Conservation (phyloP, 2,113 vertebrate species). For the Lophura nycthemera region DNA sequence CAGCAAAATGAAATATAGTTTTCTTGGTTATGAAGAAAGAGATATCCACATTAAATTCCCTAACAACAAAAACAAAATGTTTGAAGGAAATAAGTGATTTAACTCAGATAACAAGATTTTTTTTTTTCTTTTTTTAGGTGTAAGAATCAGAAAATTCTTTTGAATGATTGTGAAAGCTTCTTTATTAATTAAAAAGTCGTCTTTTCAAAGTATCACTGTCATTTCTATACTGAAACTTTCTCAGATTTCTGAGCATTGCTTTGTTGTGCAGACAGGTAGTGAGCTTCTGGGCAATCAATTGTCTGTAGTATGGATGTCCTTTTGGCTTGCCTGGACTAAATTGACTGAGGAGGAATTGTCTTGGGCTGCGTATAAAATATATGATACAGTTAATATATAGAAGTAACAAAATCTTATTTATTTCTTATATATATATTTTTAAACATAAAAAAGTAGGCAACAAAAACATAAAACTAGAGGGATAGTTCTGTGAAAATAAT, state of each 20-base stretch:
- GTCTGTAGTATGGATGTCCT: rapidly evolving
- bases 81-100: background rate
- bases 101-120: background rate
- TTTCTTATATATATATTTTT: too few species aligned
- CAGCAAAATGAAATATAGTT: background rate
- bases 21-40: background rate
- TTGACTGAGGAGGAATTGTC: too few species aligned
- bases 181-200: background rate
- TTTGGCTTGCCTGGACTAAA: too few species aligned
- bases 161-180: background rate
- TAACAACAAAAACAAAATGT: background rate
- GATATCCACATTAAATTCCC: background rate
- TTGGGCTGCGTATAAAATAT: too few species aligned
- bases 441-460: too few species aligned
- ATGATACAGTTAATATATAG: too few species aligned
- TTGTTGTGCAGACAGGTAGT: background rate
- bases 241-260: background rate
- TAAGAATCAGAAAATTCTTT: background rate
- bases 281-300: background rate
- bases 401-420: too few species aligned
- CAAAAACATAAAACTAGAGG: too few species aligned
- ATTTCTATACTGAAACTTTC: background rate
- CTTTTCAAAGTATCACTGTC: background rate
- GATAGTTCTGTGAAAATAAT: too few species aligned
- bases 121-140: background rate